A percentile compares a stretch with the other conserved stretches of the same genome.
phyloP scores from a whole-genome alignment of 2,888 invertebrate species.

The Smittia aterrima region DNA sequence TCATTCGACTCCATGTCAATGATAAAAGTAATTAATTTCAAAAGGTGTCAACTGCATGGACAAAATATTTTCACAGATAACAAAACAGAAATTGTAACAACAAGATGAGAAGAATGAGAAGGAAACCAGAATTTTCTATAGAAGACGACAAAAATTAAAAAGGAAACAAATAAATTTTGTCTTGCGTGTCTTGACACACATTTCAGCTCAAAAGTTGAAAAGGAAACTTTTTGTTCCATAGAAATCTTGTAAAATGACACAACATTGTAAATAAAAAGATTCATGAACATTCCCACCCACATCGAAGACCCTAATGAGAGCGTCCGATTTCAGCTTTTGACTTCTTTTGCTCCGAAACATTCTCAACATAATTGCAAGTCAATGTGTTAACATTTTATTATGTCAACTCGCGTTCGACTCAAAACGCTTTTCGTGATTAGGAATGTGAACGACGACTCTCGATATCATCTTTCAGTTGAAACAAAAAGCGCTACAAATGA shows the following conservation, averaged over 20 bases:
- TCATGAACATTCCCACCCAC: background rate
- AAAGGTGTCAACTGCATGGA: constrained; percentile 8
- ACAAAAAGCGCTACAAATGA: background rate
- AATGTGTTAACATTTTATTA: constrained; percentile 3
- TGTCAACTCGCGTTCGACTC: background rate
- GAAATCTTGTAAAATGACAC: constrained; percentile 7
- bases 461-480: too few species aligned
- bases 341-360: background rate
- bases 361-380: background rate
- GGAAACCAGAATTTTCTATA: background rate
- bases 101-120: too few species aligned
- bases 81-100: background rate
- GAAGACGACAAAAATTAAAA: background rate
- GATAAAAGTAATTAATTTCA: background rate
- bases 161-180: background rate
- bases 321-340: background rate
- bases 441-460: background rate
- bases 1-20: background rate
- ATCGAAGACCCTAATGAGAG: background rate
- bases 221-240: constrained; percentile 1
- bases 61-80: background rate
- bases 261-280: constrained; percentile 1
- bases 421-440: background rate
- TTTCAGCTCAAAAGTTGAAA: background rate
- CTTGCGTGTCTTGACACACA: background rate